Percentiles rank a stretch among this genome's conserved stretches.
Evolutionary conservation across 2,113 vertebrate species (phyloP).

Genomic region (Capra hircus): DNA sequence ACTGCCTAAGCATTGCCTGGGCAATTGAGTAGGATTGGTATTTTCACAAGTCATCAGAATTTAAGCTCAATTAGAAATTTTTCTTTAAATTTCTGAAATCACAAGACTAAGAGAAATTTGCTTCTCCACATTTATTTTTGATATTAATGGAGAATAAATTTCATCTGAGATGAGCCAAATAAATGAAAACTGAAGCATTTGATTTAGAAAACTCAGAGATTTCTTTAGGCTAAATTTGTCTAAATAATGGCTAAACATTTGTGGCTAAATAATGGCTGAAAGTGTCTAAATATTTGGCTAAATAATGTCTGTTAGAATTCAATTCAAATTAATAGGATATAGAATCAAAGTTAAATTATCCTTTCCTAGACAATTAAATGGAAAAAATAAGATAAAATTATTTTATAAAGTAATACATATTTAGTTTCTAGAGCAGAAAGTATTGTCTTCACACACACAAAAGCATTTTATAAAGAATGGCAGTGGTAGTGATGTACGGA

Average conservation of each 20-base stretch:
- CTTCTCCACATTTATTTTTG: conserved; percentile 23
- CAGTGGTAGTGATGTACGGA: neutral
- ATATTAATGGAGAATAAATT: neutral
- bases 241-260: neutral
- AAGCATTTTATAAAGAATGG: neutral
- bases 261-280: neutral
- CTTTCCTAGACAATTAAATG: conserved; percentile 25
- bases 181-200: conserved; percentile 49
- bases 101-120: neutral
- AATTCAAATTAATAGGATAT: conserved; percentile 37
- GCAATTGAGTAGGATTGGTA: neutral
- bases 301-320: conserved; percentile 51
- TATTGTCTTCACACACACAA: neutral
- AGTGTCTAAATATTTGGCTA: neutral
- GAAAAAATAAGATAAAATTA: neutral
- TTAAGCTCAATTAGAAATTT: neutral
- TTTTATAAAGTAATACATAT: neutral
- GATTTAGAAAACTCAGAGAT: conserved; percentile 47
- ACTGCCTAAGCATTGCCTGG: neutral
- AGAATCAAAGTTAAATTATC: conserved; percentile 47
- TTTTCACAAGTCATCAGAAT: neutral
- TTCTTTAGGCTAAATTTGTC: conserved; percentile 50
- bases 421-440: neutral
- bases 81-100: conserved; percentile 9
- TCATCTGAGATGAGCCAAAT: conserved; percentile 33